Conservation (phyloP, 2,797 vertebrate species). For the Takifugu ocellatus region DNA sequence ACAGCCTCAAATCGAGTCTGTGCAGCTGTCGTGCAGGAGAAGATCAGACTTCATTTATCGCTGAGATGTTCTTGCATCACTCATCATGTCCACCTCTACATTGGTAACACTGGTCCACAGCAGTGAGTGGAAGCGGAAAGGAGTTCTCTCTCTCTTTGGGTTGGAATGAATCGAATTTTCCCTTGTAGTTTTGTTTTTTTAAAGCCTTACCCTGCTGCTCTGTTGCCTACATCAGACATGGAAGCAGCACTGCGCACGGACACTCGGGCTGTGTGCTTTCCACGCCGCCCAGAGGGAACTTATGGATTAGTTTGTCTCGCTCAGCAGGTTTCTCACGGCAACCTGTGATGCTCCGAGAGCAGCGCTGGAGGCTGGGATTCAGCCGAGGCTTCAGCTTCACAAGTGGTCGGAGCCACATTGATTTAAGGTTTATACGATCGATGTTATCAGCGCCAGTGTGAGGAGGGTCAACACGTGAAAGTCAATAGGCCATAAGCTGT, state of each 20-base stretch:
- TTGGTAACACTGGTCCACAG: too few relatives aligned
- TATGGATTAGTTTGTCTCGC: slow-evolving; percentile 54
- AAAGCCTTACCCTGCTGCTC: neutral
- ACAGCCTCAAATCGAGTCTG: too few relatives aligned
- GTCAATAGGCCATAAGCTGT: slow-evolving; percentile 38
- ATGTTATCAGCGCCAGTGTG: slow-evolving; percentile 54
- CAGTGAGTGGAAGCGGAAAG: too few relatives aligned
- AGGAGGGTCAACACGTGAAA: slow-evolving; percentile 54
- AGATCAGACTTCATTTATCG: too few relatives aligned
- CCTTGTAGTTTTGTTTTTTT: slow-evolving; percentile 3
- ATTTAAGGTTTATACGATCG: slow-evolving; percentile 63
- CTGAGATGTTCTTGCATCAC: too few relatives aligned
- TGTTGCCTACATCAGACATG: slow-evolving; percentile 40
- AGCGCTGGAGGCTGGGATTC: slow-evolving; percentile 36
- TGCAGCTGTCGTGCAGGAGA: too few relatives aligned
- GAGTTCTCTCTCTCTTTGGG: neutral
- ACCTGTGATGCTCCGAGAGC: slow-evolving; percentile 38
- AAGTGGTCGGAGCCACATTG: slow-evolving; percentile 53
- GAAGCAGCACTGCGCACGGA: slow-evolving; percentile 28
- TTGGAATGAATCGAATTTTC: neutral
- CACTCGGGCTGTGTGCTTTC: slow-evolving; percentile 27
- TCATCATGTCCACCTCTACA: too few relatives aligned
- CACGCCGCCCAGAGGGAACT: slow-evolving; percentile 34
- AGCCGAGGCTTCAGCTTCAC: slow-evolving; percentile 47
- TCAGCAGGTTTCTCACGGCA: slow-evolving; percentile 50